Percentiles rank a stretch among this genome's conserved stretches.
phyloP scores from a whole-genome alignment of 1,140 invertebrate genomes.

The Sycobia sp. region DNA sequence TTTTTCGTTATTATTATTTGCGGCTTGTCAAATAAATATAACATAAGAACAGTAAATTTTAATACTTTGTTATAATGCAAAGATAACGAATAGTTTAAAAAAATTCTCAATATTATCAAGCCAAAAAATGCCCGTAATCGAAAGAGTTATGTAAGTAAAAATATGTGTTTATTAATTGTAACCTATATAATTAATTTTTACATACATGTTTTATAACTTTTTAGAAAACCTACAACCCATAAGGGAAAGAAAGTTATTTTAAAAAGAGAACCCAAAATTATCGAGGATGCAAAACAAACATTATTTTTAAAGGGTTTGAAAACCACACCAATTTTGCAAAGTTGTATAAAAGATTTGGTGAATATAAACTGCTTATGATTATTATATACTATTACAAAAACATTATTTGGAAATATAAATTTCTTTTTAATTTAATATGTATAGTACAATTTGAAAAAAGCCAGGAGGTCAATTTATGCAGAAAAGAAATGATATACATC shows the following conservation, averaged over 20 bases:
- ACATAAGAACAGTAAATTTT: too few species aligned
- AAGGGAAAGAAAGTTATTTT: slow-evolving; percentile 85
- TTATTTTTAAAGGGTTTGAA: slow-evolving; percentile 87
- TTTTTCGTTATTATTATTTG: too few species aligned
- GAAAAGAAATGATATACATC: slow-evolving; percentile 82
- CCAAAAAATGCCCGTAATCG: slow-evolving; percentile 56
- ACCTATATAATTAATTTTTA: slow-evolving; percentile 15
- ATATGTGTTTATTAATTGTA: slow-evolving; percentile 1
- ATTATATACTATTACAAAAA: slow-evolving; percentile 3
- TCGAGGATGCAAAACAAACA: slow-evolving; percentile 86
- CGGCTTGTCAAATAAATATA: too few species aligned
- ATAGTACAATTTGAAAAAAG: slow-evolving; percentile 82
- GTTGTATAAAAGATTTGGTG: slow-evolving; percentile 86
- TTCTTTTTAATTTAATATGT: slow-evolving; percentile 43
- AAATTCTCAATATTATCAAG: too few species aligned
- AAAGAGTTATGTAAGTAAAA: slow-evolving; percentile 58
- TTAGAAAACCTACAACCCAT: slow-evolving; percentile 85
- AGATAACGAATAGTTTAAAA: too few species aligned
- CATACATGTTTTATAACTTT: slow-evolving; percentile 31
- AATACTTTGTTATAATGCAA: too few species aligned
- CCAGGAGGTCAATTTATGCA: slow-evolving; percentile 78
- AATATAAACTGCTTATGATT: slow-evolving; percentile 41
- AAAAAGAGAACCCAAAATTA: slow-evolving; percentile 82
- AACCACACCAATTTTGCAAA: slow-evolving; percentile 75
- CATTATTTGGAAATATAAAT: slow-evolving; percentile 1